phyloP scores from a whole-genome alignment of 2,797 vertebrate species.

The Microchirus variegatus region DNA sequence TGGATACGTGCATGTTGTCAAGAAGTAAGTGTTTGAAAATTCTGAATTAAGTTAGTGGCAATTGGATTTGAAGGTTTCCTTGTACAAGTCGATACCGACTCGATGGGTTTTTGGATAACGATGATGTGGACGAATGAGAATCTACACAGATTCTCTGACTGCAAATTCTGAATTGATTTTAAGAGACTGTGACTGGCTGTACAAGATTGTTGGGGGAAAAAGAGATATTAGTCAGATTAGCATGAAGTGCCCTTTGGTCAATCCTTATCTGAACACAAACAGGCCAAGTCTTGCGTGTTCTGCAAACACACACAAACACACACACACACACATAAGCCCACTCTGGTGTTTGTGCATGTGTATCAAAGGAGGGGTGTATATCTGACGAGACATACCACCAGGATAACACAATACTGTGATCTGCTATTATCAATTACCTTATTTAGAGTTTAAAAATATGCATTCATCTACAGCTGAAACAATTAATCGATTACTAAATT shows the following conservation, averaged over 20 bases:
- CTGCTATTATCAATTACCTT: background rate
- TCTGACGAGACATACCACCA: constrained; percentile 11
- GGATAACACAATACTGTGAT: background rate
- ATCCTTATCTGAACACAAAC: constrained; percentile 63
- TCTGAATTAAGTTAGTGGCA: too few relatives aligned
- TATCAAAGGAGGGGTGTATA: constrained; percentile 21
- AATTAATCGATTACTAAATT: too few relatives aligned
- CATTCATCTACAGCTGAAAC: too few relatives aligned
- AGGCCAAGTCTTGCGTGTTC: constrained; percentile 20
- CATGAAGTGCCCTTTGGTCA: constrained; percentile 41
- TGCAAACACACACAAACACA: constrained; percentile 50
- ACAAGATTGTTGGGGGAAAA: constrained; percentile 1
- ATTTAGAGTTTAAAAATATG: background rate
- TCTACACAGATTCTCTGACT: too few relatives aligned
- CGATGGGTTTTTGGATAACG: too few relatives aligned
- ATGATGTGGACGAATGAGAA: too few relatives aligned
- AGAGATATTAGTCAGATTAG: constrained; percentile 36
- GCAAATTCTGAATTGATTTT: too few relatives aligned
- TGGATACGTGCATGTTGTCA: background rate
- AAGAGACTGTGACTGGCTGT: too few relatives aligned
- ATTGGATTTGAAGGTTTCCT: too few relatives aligned
- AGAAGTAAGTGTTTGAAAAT: too few relatives aligned
- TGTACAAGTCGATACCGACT: too few relatives aligned
- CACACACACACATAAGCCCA: constrained; percentile 4
- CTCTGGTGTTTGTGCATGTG: constrained; percentile 13